Base-by-base conservation (phyloP, 2,888 invertebrate species). In the Megalurothrips usitatus region DNA sequence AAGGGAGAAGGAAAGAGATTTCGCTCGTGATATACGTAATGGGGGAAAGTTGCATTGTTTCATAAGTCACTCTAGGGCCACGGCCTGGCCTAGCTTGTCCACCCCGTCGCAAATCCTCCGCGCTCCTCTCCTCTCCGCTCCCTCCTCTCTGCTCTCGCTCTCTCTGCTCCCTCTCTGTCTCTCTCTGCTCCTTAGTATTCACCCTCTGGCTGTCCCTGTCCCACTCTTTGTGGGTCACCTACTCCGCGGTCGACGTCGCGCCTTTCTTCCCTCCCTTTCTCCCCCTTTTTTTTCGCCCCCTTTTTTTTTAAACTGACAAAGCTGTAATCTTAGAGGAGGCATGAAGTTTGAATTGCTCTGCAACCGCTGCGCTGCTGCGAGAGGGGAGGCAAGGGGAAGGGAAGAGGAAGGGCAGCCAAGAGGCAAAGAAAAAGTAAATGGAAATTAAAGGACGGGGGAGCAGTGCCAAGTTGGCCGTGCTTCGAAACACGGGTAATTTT, bases 271-370 rank as follows among this genome's bases (percentile, higher is more conserved):
- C 58, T 11, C 14, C 17, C n/a, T 58, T 58, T 58, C 68, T 75
- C 23, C 58, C 58, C 58, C 68, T 12, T 11, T 43, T 6, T 43
- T 6, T 43, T 6, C 6, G 2, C 34, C 34, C 6, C 34, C 6
- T 43, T 43, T 43, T 43, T 43, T 43, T 43, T 43, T 43, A 43
- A 43, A 43, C 23, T 26, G 68, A 75, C 68, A 75, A 75, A 75
- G 68, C 68, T 26, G 68, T 75, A 75, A 75, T 75, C 68, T 26
- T 58, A 23, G 68, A 75, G 23, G 68, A 26, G 68, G 68, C 68
- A 75, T 75, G 68, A 75, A 75, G 68, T 75, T 75, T 75, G 68
- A 75, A 75, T 75, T 75, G 68, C 68, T 75, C 68, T 75, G 11
- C 26, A 58, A 43, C 14, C 52, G 58, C 58, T 58, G 58, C 34